Evolutionary conservation across 1,140 invertebrate genomes (phyloP).

Genomic region (Cotesia chilonis): DNA sequence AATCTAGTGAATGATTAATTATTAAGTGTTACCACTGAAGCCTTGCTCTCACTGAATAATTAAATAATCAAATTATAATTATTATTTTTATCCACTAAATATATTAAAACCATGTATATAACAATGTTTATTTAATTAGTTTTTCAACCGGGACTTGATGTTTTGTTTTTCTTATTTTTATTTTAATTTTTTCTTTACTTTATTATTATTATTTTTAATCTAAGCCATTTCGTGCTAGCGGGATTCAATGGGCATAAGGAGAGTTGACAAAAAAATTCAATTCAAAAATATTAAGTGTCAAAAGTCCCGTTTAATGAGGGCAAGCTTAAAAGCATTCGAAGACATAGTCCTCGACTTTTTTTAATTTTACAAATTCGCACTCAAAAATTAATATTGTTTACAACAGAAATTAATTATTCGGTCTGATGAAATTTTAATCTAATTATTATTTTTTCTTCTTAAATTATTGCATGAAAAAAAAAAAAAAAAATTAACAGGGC

Average conservation of each 20-base stretch:
- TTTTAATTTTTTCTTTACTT: slow-evolving; percentile 2
- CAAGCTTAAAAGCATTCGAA: too few species aligned
- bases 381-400: too few species aligned
- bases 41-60: slow-evolving; percentile 61
- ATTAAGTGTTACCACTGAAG: slow-evolving; percentile 65
- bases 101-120: background rate
- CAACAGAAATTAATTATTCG: too few species aligned
- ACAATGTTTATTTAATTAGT: too few species aligned
- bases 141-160: slow-evolving; percentile 28
- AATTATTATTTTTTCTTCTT: too few species aligned
- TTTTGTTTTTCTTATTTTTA: slow-evolving; percentile 33
- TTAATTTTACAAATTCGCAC: too few species aligned
- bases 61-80: slow-evolving; percentile 27
- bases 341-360: too few species aligned
- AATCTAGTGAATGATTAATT: slow-evolving; percentile 59
- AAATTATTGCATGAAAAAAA: too few species aligned
- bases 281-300: background rate
- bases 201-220: slow-evolving; percentile 13
- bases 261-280: slow-evolving; percentile 42
- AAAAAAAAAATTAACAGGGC: too few species aligned
- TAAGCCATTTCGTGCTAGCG: slow-evolving; percentile 55
- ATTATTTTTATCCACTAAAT: slow-evolving; percentile 39
- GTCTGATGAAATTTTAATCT: too few species aligned
- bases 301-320: slow-evolving; percentile 6
- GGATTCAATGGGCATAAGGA: slow-evolving; percentile 65